These are phyloP conservation scores for Thryonomys swinderianus DNA, from an alignment of 2,113 vertebrate genomes.

Conservation along the genomic window DNA sequence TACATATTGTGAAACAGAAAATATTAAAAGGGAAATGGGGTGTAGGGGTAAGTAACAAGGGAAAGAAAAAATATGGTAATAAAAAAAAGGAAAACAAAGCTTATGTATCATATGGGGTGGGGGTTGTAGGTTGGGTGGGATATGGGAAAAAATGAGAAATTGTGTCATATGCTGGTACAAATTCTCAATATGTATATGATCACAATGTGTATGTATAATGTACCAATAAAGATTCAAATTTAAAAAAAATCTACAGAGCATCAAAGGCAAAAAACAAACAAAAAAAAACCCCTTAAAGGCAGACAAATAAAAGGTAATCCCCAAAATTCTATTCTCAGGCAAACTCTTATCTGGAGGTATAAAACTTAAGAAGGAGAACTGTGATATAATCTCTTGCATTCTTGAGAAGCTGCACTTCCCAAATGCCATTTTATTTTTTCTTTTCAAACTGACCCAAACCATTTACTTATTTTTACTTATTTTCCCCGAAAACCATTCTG, in stretches of 20 bases:
- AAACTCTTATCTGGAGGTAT: not conserved
- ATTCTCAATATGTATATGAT: too few species aligned
- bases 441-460: not conserved
- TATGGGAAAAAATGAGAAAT: too few species aligned
- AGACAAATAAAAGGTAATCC: not conserved
- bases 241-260: not conserved
- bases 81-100: too few species aligned
- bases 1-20: too few species aligned
- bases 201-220: too few species aligned
- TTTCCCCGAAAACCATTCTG: not conserved
- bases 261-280: not conserved
- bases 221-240: too few species aligned
- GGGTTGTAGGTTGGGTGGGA: too few species aligned
- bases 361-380: not conserved
- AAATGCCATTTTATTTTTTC: not conserved
- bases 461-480: not conserved
- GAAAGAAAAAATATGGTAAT: too few species aligned
- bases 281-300: constrained; percentile 36
- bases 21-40: too few species aligned
- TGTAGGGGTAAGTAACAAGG: too few species aligned
- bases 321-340: not conserved
- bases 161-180: too few species aligned
- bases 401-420: not conserved
- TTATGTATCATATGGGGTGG: too few species aligned
- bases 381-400: not conserved